Evolutionary conservation across 1,140 invertebrate genomes (phyloP), one percentile per base, ranked within the genome.

Genomic region (Pseudoatta argentina): DNA sequence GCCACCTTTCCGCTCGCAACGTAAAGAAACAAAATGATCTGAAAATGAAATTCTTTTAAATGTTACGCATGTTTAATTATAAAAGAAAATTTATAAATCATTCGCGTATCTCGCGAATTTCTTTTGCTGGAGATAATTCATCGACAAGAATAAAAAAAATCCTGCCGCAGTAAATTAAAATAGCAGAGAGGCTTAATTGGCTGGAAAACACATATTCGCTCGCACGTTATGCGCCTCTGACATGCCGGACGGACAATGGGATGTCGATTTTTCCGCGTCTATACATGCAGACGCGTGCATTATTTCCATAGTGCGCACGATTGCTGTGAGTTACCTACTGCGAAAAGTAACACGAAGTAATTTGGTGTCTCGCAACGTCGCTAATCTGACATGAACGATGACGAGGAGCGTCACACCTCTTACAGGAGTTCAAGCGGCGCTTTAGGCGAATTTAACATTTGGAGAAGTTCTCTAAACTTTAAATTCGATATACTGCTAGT

Each of bases 341-440:
- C 88, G 87, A 73, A 92, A 92, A 90, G 88, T 87, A 88, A 88
- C 67, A 71, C 79, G 79, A 72, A 57, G 75, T 88, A 89, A 92
- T 89, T 91, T 82, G 83, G 86, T 81, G 86, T 87, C 86, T 87
- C 88, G 59, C 82, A 34, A 55, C 77, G 69, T 75, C n/a, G 86
- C n/a, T 85, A 66, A 87, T 76, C 63, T 73, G 30, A 87, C 67
- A 59, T 78, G n/a, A 63, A 73, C 61, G 55, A 72, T 67, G 27
- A 85, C 34, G 51, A 44, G 55, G 16, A 57, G 61, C 24, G 79
- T 57, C 48, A 18, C 27, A 48, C 51, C 67, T 63, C 39, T 44
- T 53, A n/a, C 53, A 30, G n/a, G n/a, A 83, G 79, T 83, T 83
- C 34, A 83, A 83, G 69, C 69, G 39, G 39, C n/a, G 71, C 79